Conservation (phyloP, 2,888 invertebrate genomes). For the Drosophila trichaetosa region DNA sequence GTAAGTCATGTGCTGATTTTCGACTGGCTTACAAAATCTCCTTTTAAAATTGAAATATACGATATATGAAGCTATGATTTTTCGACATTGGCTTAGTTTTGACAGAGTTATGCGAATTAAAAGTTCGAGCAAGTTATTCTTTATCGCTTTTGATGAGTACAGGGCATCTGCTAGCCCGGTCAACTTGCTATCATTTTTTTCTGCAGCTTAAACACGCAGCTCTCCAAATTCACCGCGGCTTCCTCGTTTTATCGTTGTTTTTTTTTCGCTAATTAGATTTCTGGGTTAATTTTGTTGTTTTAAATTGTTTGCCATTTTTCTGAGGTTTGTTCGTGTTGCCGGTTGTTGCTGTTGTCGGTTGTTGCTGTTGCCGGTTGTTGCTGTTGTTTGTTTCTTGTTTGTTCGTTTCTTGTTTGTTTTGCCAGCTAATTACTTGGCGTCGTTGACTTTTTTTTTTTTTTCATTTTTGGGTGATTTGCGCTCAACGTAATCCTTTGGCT, state of each 20-base stretch:
- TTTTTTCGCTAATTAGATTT: conserved; percentile 77
- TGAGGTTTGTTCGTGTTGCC: conserved; percentile 27
- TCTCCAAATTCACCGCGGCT: conserved; percentile 4
- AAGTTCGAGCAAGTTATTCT: too few species aligned
- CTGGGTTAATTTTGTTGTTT: conserved; percentile 73
- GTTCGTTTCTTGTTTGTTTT: conserved; percentile 64
- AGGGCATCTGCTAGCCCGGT: conserved; percentile 6
- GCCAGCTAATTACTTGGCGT: conserved; percentile 63
- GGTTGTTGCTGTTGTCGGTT: conserved; percentile 11
- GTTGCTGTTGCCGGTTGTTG: conserved; percentile 18
- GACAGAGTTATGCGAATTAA: neutral
- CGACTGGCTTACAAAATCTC: neutral
- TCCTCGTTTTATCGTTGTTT: neutral
- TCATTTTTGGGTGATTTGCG: conserved; percentile 4
- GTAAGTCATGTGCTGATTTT: too few species aligned
- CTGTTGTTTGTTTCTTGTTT: conserved; percentile 29
- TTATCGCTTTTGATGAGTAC: neutral
- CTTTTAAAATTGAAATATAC: neutral
- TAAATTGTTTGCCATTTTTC: conserved; percentile 58
- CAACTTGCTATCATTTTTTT: neutral
- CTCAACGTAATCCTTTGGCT: conserved; percentile 35
- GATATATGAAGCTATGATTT: neutral
- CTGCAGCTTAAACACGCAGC: conserved; percentile 24
- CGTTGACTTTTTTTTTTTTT: conserved; percentile 23
- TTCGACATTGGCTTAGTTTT: neutral